Evolutionary conservation across 2,888 invertebrate species (phyloP).

Genomic region (Bombyx huttoni): DNA sequence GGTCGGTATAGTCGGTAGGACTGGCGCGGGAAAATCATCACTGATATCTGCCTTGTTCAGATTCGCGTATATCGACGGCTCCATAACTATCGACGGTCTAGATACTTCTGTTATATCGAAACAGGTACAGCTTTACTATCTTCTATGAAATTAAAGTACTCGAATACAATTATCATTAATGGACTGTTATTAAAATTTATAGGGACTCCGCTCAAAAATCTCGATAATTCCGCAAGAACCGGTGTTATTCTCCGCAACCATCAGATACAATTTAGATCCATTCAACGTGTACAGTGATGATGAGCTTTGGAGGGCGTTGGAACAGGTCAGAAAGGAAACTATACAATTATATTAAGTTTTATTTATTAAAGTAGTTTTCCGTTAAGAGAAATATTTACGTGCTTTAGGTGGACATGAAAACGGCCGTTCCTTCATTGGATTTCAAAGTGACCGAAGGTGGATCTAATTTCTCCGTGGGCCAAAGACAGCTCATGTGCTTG

Average conservation of each 20-base stretch:
- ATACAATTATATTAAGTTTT: slow-evolving; percentile 4
- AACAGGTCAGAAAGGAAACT: slow-evolving; percentile 62
- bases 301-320: slow-evolving; percentile 79
- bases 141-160: not conserved
- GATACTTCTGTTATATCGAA: slow-evolving; percentile 70
- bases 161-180: slow-evolving; percentile 1
- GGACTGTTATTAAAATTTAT: slow-evolving; percentile 31
- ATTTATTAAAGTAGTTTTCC: slow-evolving; percentile 7
- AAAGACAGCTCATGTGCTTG: slow-evolving; percentile 90
- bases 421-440: slow-evolving; percentile 76
- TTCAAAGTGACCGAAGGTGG: slow-evolving; percentile 82
- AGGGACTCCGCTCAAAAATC: slow-evolving; percentile 73
- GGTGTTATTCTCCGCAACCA: slow-evolving; percentile 79
- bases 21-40: slow-evolving; percentile 83
- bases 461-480: slow-evolving; percentile 89
- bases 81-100: slow-evolving; percentile 76
- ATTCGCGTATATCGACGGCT: slow-evolving; percentile 75
- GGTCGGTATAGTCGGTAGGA: slow-evolving; percentile 79
- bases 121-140: slow-evolving; percentile 37
- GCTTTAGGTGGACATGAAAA: slow-evolving; percentile 80
- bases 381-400: slow-evolving; percentile 5
- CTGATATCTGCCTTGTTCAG: slow-evolving; percentile 80
- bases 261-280: slow-evolving; percentile 83
- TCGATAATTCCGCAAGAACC: slow-evolving; percentile 86
- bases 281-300: slow-evolving; percentile 79